Base-by-base conservation (phyloP, 1,140 invertebrate species). In the Amyelois transitella region DNA sequence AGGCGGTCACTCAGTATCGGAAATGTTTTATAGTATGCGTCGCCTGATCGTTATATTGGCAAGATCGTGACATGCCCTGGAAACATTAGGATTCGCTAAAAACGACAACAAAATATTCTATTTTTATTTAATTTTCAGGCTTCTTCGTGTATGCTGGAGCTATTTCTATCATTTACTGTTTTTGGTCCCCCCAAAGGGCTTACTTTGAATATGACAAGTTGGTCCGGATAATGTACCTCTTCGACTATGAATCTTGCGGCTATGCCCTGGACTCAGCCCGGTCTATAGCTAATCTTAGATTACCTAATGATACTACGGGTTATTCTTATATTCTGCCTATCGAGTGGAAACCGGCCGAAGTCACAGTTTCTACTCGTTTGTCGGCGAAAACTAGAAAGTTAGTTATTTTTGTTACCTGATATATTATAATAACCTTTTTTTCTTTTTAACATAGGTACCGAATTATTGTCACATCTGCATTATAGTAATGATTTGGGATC, bases 181-280 rank as follows among this genome's bases (percentile, higher is more conserved):
- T 75, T 0, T 86, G 82, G 82, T 62, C 61, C 7, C 80, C 79
- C 0, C 69, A 73, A 28, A 18, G 67, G 0, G 57, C 64, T 0
- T 62, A 28, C 0, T 18, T 63, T 0, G 80, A 86, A 21, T 73
- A 58, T n/a, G 71, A 77, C 62, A 86, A 77, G 44, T 51, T 86
- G 5, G 59, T 53, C 5, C 69, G 78, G 1, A 74, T 86, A 18
- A 83, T 84, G 80, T 86, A 86, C 56, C 56, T 86, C 0, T 86
- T 77, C 55, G 80, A 86, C 22, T 68, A 70, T 0, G 56, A 69
- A 5, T 74, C 75, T 0, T 86, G 81, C 21, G 73, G 73, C 0
- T 72, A 75, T 50, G 66, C 58, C 2, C 25, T 78, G 0, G 54
- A 51, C 1, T 43, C 58, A 0, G 60, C 65, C 0, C 55, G 60